Evolutionary conservation across 2,113 vertebrate genomes (phyloP).

Genomic region (Aviceda subcristata): DNA sequence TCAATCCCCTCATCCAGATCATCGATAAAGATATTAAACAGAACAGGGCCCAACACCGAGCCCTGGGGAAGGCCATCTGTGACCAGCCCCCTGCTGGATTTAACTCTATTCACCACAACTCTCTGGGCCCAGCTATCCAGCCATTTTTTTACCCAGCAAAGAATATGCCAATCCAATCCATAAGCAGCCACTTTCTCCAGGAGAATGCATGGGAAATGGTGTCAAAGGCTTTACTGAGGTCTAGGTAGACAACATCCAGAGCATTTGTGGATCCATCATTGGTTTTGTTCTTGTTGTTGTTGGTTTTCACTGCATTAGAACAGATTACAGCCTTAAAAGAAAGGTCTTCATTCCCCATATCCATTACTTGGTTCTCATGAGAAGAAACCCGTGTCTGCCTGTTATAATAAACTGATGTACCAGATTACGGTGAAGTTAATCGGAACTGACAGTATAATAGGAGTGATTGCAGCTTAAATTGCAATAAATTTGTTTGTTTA

Average conservation of each 20-base stretch:
- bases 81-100: too few species aligned
- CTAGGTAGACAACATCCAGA: background rate
- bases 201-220: too few species aligned
- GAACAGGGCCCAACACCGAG: too few species aligned
- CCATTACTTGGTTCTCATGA: conserved; percentile 51
- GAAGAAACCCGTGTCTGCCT: conserved; percentile 24
- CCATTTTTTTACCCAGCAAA: background rate
- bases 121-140: background rate
- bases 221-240: background rate
- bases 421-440: conserved; percentile 39
- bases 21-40: background rate
- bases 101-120: background rate
- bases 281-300: background rate
- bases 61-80: too few species aligned
- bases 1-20: fast-evolving
- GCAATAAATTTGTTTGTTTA: conserved; percentile 50
- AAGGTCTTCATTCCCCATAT: conserved; percentile 4
- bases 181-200: background rate
- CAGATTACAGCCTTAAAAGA: conserved; percentile 23
- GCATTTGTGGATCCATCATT: background rate
- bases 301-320: background rate
- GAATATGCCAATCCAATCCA: background rate
- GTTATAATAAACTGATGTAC: conserved; percentile 22
- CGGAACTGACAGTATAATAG: background rate
- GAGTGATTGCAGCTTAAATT: background rate